These are phyloP conservation scores for Trematocara marginatum DNA, from an alignment of 2,113 vertebrate genomes.

Conservation along the genomic window DNA sequence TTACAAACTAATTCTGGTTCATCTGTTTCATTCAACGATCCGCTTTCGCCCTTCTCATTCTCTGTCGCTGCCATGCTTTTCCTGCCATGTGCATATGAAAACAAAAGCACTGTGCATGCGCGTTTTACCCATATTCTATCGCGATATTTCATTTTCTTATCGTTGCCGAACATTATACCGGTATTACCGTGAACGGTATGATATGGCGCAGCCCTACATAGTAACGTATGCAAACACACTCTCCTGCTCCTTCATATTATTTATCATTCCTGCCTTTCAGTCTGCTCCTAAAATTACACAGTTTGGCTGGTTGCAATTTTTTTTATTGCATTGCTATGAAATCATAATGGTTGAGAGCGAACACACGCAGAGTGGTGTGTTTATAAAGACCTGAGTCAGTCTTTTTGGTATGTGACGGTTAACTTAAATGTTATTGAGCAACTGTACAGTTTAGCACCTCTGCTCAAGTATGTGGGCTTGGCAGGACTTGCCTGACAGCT, in stretches of 20 bases:
- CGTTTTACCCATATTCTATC: no score
- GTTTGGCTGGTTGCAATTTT: not conserved
- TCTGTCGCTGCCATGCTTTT: no score
- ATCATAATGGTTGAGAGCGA: not conserved
- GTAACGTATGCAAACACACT: not conserved
- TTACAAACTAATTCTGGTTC: no score
- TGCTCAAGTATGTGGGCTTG: slow-evolving; percentile 57
- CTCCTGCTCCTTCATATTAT: not conserved
- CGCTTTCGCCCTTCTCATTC: no score
- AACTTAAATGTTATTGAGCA: slow-evolving; percentile 38
- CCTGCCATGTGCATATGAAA: no score
- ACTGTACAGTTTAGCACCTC: slow-evolving; percentile 34
- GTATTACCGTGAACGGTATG: no score
- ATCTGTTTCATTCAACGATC: no score
- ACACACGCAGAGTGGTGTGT: not conserved
- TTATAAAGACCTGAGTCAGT: slow-evolving; percentile 22
- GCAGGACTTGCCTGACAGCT: slow-evolving; percentile 37
- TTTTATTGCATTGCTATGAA: not conserved
- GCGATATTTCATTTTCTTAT: no score
- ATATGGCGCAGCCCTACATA: not conserved
- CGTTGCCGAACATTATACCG: no score
- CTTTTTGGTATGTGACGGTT: slow-evolving; percentile 35
- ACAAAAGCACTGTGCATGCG: no score
- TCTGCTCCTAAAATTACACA: not conserved
- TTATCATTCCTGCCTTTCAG: not conserved